Base-by-base conservation (phyloP, 2,113 vertebrate species). In the Phycodurus eques region DNA sequence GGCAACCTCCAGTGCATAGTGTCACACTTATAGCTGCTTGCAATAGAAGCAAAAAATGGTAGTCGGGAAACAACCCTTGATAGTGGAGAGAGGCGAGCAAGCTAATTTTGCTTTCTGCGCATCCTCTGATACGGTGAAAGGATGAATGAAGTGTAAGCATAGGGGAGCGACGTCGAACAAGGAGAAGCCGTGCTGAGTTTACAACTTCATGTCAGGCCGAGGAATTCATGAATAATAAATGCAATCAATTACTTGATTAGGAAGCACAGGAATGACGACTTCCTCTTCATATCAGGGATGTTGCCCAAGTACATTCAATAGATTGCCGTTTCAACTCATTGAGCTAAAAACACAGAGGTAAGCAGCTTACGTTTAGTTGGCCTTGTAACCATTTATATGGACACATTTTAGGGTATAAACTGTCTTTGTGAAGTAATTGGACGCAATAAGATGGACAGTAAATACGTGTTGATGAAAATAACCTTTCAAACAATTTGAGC, bases 211-310 rank as follows among this genome's bases (percentile, higher is more conserved):
- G 88, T 89, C 87, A 85, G 80, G 80, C 82, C 86, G 82, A 89
- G 77, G 76, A 88, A 79, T 79, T 83, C 87, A 87, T 90, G 89
- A 92, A 90, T 92, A 91, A 91, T 89, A 87, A 88, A 92, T 91
- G 84, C 76, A 85, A 90, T 92, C 90, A 92, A 87, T 92, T 89
- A 86, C 82, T 87, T 89, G 88, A 90, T 91, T 91, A 88, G 88
- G 84, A 89, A 86, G 84, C 79, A 62, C 77, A 74, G 74, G 82
- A 90, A 89, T 88, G 80, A 86, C 83, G 81, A 83, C 87, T 90
- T 92, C 80, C 88, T 88, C 80, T 62, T 87, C 77, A 88, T 85
- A 90, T 85, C 72, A 68, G 75, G 74, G 62, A 84, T 11, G 70
- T 80, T 84, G 84, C 88, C 82, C 75, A 84, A 80, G 85, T 83